Percentiles rank a stretch among this genome's conserved stretches.
phyloP scores from a whole-genome alignment of 2,888 invertebrate species.

The Folsomia candida region DNA sequence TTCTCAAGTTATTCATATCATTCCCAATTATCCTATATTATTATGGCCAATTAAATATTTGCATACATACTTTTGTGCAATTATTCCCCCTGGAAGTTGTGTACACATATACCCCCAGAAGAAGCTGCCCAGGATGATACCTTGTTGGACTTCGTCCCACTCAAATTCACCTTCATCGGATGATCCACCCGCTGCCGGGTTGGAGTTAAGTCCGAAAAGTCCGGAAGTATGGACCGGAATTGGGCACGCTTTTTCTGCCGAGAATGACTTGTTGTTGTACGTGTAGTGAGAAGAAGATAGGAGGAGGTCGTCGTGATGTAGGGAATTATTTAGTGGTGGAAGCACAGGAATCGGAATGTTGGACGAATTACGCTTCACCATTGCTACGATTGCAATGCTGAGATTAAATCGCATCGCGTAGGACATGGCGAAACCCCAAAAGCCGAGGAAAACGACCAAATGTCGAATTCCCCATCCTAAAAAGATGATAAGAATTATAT shows the following conservation, averaged over 20 bases:
- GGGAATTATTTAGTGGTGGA: conserved; percentile 10
- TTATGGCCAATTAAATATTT: conserved; percentile 77
- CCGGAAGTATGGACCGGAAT: background rate
- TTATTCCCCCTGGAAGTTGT: conserved; percentile 77
- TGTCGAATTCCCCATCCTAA: conserved; percentile 37
- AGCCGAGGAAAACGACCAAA: conserved; percentile 27
- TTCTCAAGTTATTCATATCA: too few species aligned
- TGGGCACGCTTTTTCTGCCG: conserved; percentile 23
- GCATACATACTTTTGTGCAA: conserved; percentile 77
- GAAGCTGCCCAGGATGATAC: conserved; percentile 58
- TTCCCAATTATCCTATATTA: too few species aligned
- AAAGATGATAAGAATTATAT: background rate
- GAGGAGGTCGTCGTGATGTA: background rate
- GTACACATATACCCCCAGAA: conserved; percentile 80
- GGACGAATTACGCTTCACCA: conserved; percentile 37
- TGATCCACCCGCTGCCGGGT: background rate
- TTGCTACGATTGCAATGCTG: conserved; percentile 47
- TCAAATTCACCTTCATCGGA: conserved; percentile 63
- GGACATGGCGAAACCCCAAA: conserved; percentile 42
- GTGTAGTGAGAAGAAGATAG: background rate
- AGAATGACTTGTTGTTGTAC: background rate
- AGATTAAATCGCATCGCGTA: conserved; percentile 47
- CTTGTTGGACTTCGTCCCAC: conserved; percentile 59
- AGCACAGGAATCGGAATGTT: conserved; percentile 9
- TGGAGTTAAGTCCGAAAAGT: background rate